These are phyloP conservation scores for Invenusta paracnida DNA, from an alignment of 2,888 invertebrate species.

Conservation along the genomic window DNA sequence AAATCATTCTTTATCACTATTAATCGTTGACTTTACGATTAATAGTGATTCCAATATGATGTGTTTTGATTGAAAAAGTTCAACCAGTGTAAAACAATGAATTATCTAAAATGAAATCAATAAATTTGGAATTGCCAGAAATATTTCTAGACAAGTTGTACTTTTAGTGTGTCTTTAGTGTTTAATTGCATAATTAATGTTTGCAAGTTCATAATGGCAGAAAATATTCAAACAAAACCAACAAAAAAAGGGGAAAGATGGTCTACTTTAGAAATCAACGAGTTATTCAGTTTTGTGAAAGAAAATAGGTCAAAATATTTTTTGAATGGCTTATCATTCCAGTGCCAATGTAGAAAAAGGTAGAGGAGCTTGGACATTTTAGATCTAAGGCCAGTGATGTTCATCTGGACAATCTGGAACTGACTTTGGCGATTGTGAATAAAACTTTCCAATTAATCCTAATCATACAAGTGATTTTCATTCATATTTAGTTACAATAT, in stretches of 20 bases:
- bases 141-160: not conserved
- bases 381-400: too few species aligned
- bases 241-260: not conserved
- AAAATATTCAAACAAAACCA: not conserved
- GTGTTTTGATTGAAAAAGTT: not conserved
- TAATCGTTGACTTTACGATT: not conserved
- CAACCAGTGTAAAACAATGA: not conserved
- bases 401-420: too few species aligned
- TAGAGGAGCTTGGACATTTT: too few species aligned
- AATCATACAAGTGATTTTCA: not conserved
- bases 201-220: not conserved
- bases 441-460: slow-evolving; percentile 18
- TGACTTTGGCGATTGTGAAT: not conserved
- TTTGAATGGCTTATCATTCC: not conserved
- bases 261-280: not conserved
- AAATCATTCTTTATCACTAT: not conserved
- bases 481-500: not conserved
- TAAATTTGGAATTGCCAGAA: not conserved
- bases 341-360: too few species aligned
- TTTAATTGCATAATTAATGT: not conserved
- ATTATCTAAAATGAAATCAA: not conserved
- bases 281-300: not conserved
- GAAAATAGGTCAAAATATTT: not conserved
- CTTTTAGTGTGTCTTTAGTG: not conserved
- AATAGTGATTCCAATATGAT: not conserved